These are phyloP conservation scores for Lymantria monacha DNA, from an alignment of 2,888 invertebrate species.

Conservation along the genomic window DNA sequence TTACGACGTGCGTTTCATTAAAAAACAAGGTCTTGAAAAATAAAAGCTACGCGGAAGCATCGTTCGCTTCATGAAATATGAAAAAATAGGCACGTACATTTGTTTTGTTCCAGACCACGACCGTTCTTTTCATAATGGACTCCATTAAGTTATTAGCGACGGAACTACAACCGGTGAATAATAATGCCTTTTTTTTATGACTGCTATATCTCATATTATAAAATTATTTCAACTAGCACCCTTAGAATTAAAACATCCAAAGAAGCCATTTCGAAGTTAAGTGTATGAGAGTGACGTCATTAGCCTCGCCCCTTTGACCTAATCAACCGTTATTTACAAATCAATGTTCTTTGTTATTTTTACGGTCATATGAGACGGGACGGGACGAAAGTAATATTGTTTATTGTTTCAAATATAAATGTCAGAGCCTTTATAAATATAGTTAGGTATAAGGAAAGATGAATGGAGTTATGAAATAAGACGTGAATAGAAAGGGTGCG, in stretches of 20 bases:
- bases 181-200: slow-evolving; percentile 12
- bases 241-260: slow-evolving; percentile 1
- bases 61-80: slow-evolving; percentile 33
- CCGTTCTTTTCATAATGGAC: slow-evolving; percentile 22
- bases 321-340: slow-evolving; percentile 34
- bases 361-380: neutral
- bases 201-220: neutral
- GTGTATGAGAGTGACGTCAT: slow-evolving; percentile 27
- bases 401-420: too few relatives aligned
- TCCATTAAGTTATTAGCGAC: slow-evolving; percentile 40
- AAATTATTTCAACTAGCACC: slow-evolving; percentile 20
- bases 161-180: slow-evolving; percentile 22
- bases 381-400: too few relatives aligned
- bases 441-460: too few relatives aligned
- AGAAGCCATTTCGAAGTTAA: neutral
- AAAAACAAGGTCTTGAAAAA: slow-evolving; percentile 33
- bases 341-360: slow-evolving; percentile 27
- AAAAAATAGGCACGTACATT: slow-evolving; percentile 37
- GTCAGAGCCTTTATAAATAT: too few relatives aligned
- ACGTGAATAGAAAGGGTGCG: too few relatives aligned
- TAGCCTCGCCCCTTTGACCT: slow-evolving; percentile 27
- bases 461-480: too few relatives aligned
- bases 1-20: slow-evolving; percentile 43
- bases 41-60: slow-evolving; percentile 36
- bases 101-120: slow-evolving; percentile 26